phyloP scores from a whole-genome alignment of 2,113 vertebrate genomes.

The Rhinolophus ferrumequinum region DNA sequence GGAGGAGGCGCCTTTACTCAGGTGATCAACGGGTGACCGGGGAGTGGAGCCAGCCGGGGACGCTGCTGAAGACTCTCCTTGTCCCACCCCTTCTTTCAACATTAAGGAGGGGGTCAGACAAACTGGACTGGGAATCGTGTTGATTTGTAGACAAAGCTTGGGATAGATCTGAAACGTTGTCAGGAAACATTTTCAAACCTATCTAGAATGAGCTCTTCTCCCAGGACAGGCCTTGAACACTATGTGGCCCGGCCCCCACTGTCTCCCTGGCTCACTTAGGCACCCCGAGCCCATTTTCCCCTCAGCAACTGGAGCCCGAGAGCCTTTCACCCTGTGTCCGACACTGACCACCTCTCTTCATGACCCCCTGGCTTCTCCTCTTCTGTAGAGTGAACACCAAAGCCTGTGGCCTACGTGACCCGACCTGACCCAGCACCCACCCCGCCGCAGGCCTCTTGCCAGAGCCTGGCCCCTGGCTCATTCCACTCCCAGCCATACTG shows the following conservation, averaged over 20 bases:
- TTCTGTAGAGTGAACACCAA: neutral
- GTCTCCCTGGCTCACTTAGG: neutral
- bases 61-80: neutral
- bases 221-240: neutral
- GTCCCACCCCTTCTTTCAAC: neutral
- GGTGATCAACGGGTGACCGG: too few relatives aligned
- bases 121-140: neutral
- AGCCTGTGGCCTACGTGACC: neutral
- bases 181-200: neutral
- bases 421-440: fast-evolving
- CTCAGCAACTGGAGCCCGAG: too few relatives aligned
- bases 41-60: neutral
- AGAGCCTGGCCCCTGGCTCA: neutral
- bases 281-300: neutral
- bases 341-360: neutral
- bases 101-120: neutral
- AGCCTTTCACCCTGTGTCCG: neutral
- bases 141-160: neutral
- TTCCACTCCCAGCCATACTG: too few relatives aligned
- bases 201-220: neutral
- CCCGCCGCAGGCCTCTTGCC: neutral
- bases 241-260: neutral
- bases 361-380: neutral
- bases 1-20: neutral
- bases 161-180: neutral